Evolutionary conservation across 2,113 vertebrate species (phyloP), one percentile per base, ranked within the genome.

Genomic region (Larimichthys crocea): DNA sequence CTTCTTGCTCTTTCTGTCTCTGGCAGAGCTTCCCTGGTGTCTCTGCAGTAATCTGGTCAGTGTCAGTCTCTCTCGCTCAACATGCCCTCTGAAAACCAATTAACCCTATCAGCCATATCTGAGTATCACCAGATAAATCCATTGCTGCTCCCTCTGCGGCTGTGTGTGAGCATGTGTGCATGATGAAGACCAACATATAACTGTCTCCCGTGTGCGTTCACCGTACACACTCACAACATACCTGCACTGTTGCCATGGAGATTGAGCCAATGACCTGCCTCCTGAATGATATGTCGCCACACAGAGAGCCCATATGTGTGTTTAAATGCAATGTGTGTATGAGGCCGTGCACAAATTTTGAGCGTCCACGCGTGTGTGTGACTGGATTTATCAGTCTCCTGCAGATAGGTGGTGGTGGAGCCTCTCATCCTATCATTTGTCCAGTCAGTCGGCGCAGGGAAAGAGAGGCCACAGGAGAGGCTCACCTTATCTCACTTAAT

Each of bases 71-170:
- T 63, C 61, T 84, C 75, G 81, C 86, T 86, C 84, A 81, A 77
- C 84, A 84, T 91, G 88, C 78, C 90, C 90, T 83, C 79, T 76
- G 82, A 91, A 92, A 94, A 85, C 83, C 92, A 94, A 92, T 94
- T 94, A 94, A 94, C 92, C 92, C 86, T 72, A 91, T 92, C 87
- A 86, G 79, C 83, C 86, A 74, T 74, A 93, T 88, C 88, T 72
- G 89, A 86, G 88, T 61, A 92, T 92, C 90, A 64, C 66, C 74
- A 79, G 88, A 92, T 90, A 91, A 91, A 85, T 88, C 84, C 73
- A 85, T 84, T 56, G 75, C 68, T 24, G 66, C 78, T 70, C 78
- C 69, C 57, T 42, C 75, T 29, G 73, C 57, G 84, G n/a, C 52
- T 35, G 71, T 74, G 65, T 67, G 60, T 66, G 69, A 17, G 22